phyloP scores from a whole-genome alignment of 2,113 vertebrate genomes.

The Sitta europaea region DNA sequence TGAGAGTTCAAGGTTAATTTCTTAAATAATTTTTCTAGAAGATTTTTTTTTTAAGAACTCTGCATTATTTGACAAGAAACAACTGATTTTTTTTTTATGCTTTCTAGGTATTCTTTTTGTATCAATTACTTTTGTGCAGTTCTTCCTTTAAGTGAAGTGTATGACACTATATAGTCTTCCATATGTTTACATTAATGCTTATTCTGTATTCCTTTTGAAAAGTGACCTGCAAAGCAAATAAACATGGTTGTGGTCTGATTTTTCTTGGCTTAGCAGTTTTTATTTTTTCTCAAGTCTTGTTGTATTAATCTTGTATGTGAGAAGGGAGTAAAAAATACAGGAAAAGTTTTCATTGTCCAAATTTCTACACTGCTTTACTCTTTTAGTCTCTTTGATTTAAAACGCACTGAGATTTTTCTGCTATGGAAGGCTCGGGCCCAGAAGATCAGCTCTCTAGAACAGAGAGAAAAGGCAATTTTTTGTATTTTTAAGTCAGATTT shows the following conservation, averaged over 20 bases:
- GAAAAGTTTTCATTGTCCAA: background rate
- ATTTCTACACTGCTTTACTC: background rate
- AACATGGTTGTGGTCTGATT: conserved; percentile 1
- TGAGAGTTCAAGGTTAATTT: background rate
- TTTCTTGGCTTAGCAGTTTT: background rate
- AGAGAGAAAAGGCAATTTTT: background rate
- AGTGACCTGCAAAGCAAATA: conserved; percentile 38
- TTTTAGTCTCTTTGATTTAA: conserved; percentile 6
- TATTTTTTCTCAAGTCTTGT: background rate
- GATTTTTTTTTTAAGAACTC: background rate
- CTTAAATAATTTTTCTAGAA: background rate
- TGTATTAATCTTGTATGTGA: conserved; percentile 9
- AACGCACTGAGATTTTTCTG: background rate
- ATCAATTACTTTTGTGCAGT: background rate
- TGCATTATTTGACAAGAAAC: background rate
- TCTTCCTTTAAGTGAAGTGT: background rate
- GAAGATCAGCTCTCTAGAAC: background rate
- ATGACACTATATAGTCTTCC: background rate
- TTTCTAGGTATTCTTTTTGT: background rate
- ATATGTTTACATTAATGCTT: conserved; percentile 11
- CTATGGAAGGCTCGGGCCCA: background rate
- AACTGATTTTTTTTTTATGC: background rate
- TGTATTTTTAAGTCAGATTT: background rate
- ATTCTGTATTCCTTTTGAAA: conserved; percentile 16
- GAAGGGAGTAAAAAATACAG: background rate